Conservation (phyloP, 2,888 invertebrate genomes). For the Metallyticus violacea region DNA sequence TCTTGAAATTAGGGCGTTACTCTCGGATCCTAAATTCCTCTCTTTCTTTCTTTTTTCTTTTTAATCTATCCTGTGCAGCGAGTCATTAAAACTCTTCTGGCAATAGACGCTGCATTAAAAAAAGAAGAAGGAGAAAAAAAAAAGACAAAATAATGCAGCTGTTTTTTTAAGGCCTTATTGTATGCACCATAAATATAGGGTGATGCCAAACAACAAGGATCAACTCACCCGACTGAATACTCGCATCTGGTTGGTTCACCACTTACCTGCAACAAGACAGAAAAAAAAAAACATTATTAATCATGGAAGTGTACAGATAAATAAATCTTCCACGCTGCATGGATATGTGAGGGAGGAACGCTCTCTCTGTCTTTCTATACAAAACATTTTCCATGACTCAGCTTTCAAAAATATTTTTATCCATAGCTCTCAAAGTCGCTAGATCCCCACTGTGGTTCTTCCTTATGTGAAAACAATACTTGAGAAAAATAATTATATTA, state of each 20-base stretch:
- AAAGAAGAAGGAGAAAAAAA: too few relatives aligned
- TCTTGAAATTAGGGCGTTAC: constrained; percentile 25
- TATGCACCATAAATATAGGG: not conserved
- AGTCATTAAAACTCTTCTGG: not conserved
- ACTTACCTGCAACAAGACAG: constrained; percentile 18
- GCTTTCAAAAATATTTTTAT: too few relatives aligned
- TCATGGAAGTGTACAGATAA: not conserved
- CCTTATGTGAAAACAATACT: too few relatives aligned
- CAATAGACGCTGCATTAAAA: not conserved
- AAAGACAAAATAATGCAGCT: not conserved
- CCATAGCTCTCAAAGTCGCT: too few relatives aligned
- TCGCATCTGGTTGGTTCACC: not conserved
- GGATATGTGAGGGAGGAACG: not conserved
- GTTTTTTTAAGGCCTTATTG: not conserved
- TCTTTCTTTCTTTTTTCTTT: not conserved
- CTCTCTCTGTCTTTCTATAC: too few relatives aligned
- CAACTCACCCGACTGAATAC: not conserved
- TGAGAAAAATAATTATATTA: too few relatives aligned
- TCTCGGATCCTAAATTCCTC: not conserved
- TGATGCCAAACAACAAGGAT: not conserved
- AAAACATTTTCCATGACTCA: too few relatives aligned
- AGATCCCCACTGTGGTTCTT: too few relatives aligned
- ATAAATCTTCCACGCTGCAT: not conserved
- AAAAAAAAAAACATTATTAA: not conserved
- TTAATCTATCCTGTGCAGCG: not conserved